Evolutionary conservation across 2,797 vertebrate genomes (phyloP), one percentile per base, ranked within the genome.

Genomic region (Gymnoscopelus braueri): DNA sequence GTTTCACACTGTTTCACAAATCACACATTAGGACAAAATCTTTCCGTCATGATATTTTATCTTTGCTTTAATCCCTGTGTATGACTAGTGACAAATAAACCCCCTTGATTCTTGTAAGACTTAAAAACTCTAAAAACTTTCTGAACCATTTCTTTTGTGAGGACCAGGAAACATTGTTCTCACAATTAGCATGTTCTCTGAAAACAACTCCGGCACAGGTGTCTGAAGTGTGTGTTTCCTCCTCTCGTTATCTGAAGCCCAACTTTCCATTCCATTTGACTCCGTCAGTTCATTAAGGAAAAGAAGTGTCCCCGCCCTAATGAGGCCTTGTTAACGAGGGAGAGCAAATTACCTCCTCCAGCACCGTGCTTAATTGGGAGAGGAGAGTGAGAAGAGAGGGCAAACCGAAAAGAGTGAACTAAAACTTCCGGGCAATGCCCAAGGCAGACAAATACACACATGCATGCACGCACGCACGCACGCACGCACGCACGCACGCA

Each of bases 201-300:
- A 44, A 44, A 44, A 44, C 39, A 44, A 44, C 39, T 44, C 39
- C 8, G 8, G 9, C 39, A 44, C 51, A 72, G 47, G 32, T 51
- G 61, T 53, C 26, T 57, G 66, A 44, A 52, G 65, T 60, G 65
- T 75, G 44, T 64, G 70, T 65, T 23, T 48, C 32, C 35, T 44
- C 55, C n/a, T 65, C 6, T 60, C 24, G 73, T 51, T 75, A 48
- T 67, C 74, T 53, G 61, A 35, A 52, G 60, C 50, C 66, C 72
- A 67, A 65, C 71, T 77, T 84, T 76, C 74, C 75, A 61, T 80
- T 55, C 67, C 67, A 78, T 82, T 85, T 73, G 81, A 83, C 71
- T 72, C 63, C 48, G 80, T 76, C 71, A 72, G 75, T 81, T 83
- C 67, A 83, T 83, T 81, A 79, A 65, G 67, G 39, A 77, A 77